Evolutionary conservation across 37 sponge, comb jelly and placozoan species (phyloP).

Genomic region (Hormiphora californensis): DNA sequence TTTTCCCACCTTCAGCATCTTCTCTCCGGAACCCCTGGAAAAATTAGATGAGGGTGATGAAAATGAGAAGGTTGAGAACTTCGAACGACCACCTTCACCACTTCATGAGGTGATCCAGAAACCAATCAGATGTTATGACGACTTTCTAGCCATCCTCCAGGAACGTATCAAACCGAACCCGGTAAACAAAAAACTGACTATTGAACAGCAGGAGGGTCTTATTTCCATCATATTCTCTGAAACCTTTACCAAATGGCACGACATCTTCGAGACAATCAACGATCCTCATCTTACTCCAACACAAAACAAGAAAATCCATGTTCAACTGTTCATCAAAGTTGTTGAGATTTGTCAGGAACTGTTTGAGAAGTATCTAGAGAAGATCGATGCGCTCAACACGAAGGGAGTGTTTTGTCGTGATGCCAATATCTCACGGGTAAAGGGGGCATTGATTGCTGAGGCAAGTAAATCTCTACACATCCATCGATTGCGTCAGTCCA

Average conservation of each 20-base stretch:
- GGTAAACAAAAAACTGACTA: background rate
- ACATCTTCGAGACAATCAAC: conserved; percentile 14
- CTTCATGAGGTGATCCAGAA: conserved; percentile 44
- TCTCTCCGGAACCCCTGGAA: conserved; percentile 33
- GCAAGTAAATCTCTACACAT: conserved; percentile 34
- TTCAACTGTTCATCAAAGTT: conserved; percentile 35
- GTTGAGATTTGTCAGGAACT: conserved; percentile 41
- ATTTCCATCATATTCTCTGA: conserved; percentile 51
- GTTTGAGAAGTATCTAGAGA: background rate
- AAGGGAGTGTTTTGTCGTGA: conserved; percentile 19
- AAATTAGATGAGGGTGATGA: conserved; percentile 33
- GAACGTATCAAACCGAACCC: conserved; percentile 16
- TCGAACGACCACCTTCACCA: conserved; percentile 36
- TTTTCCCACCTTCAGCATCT: conserved; percentile 52
- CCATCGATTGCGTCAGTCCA: conserved; percentile 22
- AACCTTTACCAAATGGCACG: background rate
- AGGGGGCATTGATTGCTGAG: conserved; percentile 16
- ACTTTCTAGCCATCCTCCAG: conserved; percentile 37
- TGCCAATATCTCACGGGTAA: background rate
- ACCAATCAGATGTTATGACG: background rate
- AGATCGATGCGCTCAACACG: background rate
- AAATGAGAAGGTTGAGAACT: background rate
- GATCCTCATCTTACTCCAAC: conserved; percentile 27
- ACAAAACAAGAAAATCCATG: conserved; percentile 36
- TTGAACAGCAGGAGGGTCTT: conserved; percentile 44